A percentile compares a stretch with the other conserved stretches of the same genome.
Evolutionary conservation across 2,797 vertebrate genomes (phyloP).

Genomic region (Microctenopoma steveboyesi): DNA sequence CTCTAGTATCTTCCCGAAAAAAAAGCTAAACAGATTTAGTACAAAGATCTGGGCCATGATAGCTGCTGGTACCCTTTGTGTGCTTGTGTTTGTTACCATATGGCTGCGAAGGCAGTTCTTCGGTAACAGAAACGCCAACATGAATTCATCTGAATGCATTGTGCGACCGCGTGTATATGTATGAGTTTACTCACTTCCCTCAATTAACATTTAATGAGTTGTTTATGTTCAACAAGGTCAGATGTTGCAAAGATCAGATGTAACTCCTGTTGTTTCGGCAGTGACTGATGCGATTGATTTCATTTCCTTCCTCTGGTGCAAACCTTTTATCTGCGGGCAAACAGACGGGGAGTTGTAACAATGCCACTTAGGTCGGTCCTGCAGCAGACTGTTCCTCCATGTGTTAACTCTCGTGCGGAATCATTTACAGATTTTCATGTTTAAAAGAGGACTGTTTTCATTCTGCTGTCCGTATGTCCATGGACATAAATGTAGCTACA

Average conservation of each 20-base stretch:
- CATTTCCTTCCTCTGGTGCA: constrained; percentile 56
- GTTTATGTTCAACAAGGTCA: constrained; percentile 74
- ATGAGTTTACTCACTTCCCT: constrained; percentile 28
- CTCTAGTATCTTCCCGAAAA: constrained; percentile 50
- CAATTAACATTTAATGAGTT: constrained; percentile 74
- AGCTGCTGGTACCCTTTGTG: constrained; percentile 43
- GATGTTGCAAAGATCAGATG: constrained; percentile 57
- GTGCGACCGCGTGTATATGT: constrained; percentile 14
- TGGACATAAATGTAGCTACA: constrained; percentile 42
- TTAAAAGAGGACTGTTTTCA: constrained; percentile 65
- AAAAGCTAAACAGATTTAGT: constrained; percentile 49
- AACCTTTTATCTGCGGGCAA: constrained; percentile 59
- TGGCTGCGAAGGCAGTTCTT: constrained; percentile 45
- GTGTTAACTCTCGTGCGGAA: constrained; percentile 69
- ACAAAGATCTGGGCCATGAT: constrained; percentile 69
- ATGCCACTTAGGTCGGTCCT: constrained; percentile 68
- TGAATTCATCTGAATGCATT: constrained; percentile 22
- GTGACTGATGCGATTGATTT: constrained; percentile 64
- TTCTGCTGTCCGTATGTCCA: constrained; percentile 63
- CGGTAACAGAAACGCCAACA: constrained; percentile 8
- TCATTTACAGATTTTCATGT: constrained; percentile 69
- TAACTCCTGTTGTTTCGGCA: constrained; percentile 23
- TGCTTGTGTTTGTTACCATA: constrained; percentile 42
- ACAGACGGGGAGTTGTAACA: constrained; percentile 74
- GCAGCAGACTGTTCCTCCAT: constrained; percentile 73